Base-by-base conservation (phyloP, 2,888 invertebrate genomes). In the Drosophila kokeensis region DNA sequence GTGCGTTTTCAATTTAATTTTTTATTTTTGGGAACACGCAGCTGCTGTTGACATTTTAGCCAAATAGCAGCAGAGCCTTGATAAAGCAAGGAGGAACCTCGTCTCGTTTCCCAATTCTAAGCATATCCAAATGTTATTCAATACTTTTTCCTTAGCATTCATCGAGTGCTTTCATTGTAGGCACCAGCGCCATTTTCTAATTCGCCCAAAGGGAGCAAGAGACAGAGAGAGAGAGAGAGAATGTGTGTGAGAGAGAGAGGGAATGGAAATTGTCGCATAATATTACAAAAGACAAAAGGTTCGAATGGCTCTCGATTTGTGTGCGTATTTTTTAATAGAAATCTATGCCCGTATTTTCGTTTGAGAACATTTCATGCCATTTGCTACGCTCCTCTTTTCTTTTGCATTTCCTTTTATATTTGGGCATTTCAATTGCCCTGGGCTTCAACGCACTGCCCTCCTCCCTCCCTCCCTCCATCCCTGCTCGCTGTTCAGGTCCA, bases 251-350 rank as follows among this genome's bases (percentile, higher is more conserved):
- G 68, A 8, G 18, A 11, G 21, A 29, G 45, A 21, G 58, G 11
- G 32, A 11, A 30, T 4, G 40, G 29, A 61, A 78, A 61, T 76
- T 86, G 90, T 85, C 89, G 90, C 91, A 81, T 90, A 86, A 86
- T 89, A 89, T 91, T 87, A 91, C 90, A 87, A 87, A 87, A 90
- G 91, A 91, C 88, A 91, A 90, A 90, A 88, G 91, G 76, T 78
- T 72, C 60, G 45, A 64, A 50, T 70, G 15, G 42, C 70, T 55
- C 61, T 69, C 53, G 57, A 63, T 76, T 80, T 75, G 58, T 66
- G 52, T 69, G 55, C 53, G 38, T 55, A 62, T 49, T 69, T 64
- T 64, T 73, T 81, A 84, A 90, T 89, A 82, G 81, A 90, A 87
- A 87, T 89, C 88, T 75, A 72, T 75, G 89, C 90, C 87, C 89